Evolutionary conservation across 2,888 invertebrate genomes (phyloP), one percentile per base, ranked within the genome.

Genomic region (Drosophila meridiana): DNA sequence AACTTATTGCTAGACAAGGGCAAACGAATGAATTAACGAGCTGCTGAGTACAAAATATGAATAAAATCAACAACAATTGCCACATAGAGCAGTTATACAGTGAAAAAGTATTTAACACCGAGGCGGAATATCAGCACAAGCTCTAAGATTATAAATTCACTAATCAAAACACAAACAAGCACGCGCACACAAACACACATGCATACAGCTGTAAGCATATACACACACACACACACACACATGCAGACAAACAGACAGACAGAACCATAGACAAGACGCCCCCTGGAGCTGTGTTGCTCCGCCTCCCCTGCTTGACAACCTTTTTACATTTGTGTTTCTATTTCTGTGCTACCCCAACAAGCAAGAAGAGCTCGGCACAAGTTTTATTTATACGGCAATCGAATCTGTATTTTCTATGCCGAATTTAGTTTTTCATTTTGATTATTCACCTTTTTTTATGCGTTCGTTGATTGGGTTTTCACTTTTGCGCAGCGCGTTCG

Each of bases 401-500:
- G 63, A 73, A 80, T 70, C 71, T 69, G 42, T 69, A 55, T 76
- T 75, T 78, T 52, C 48, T 64, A 61, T 42, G 48, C 75, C 75
- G 67, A 57, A 64, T 58, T 65, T 34, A 48, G 53, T 47, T 60
- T 42, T 56, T 78, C 76, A 73, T 72, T 84, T 64, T 73, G 77
- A 77, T 84, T 88, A 85, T 88, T 85, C 88, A 85, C 85, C 85
- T 85, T 87, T 87, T 83, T 61, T 64, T 64, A 69, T 79, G 69
- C 69, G 73, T 81, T 83, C 85, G 87, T 87, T 78, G 82, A 73
- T 78, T 76, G 58, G 50, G 58, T 83, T 83, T 86, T 85, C 88
- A 86, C 82, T 83, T 86, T 78, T 86, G 84, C 84, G 85, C 84
- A 84, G 82, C 83, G 65, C 83, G 80, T 78, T 68, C 78, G 70